Base-by-base conservation (phyloP, 2,888 invertebrate species). In the Plagodis dolabraria region DNA sequence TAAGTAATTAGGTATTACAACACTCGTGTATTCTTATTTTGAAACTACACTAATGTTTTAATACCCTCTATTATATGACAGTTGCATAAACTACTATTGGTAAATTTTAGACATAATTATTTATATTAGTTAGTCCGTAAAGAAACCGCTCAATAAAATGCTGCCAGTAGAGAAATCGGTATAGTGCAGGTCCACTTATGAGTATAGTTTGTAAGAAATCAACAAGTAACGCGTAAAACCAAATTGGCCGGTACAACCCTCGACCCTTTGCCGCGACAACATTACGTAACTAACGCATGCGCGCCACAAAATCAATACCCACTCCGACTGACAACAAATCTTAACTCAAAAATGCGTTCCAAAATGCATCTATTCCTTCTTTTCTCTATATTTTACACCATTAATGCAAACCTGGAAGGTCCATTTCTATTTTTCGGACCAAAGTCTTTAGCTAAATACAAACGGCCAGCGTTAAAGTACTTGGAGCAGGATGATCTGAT, bases 351-450 rank as follows among this genome's bases (percentile, higher is more conserved):
- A 63, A 63, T 63, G 61, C 53, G 55, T 43, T 51, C 56, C 36
- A 67, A 68, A 64, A 61, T 67, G 22, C 43, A 68, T 11, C 11
- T 74, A 0, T 7, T 76, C 7, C 8, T 77, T 6, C 40, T 79
- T 5, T 62, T 75, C 10, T 71, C 63, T 6, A 55, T 64, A 52
- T 49, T 77, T n/a, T 73, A 75, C 43, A 57, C 70, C 10, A 72
- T 82, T 34, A 77, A 79, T 46, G 93, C 87, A 6, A 93, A 93
- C 68, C 78, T 94, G 42, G 94, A 93, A 78, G 94, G 94, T 0
- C 94, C 94, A 0, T 94, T 94, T 72, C 68, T 95, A 6, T 93
- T 94, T 69, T 95, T 94, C 82, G 94, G 94, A 0, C 93, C 93
- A 5, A 88, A 92, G 48, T 86, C 91, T 7, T 75, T 94, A 0